These are phyloP conservation scores for Auanema freiburgensis DNA, from an alignment of 2,888 invertebrate species.

Conservation along the genomic window DNA sequence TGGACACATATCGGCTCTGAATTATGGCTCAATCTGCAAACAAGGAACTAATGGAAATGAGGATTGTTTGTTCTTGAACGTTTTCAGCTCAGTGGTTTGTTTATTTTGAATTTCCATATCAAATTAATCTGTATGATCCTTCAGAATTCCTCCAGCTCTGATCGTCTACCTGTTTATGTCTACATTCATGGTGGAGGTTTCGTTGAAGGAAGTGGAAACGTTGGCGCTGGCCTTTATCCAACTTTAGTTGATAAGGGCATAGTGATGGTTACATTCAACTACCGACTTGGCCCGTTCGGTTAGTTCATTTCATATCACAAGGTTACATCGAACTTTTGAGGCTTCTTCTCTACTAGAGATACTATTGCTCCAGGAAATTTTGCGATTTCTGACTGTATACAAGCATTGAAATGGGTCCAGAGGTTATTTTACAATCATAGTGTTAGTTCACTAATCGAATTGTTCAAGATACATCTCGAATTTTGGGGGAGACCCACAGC, in stretches of 20 bases:
- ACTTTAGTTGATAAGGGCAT: slow-evolving; percentile 32
- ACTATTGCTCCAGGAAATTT: slow-evolving; percentile 33
- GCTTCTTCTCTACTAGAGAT: slow-evolving; percentile 37
- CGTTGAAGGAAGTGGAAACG: slow-evolving; percentile 28
- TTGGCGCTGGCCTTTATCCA: slow-evolving; percentile 30
- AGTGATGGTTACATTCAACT: slow-evolving; percentile 32
- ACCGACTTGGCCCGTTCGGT: slow-evolving; percentile 42
- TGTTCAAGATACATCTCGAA: slow-evolving; percentile 24
- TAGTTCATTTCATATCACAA: no score
- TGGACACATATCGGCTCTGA: slow-evolving; percentile 25
- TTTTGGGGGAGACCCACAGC: slow-evolving; percentile 34
- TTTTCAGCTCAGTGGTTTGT: slow-evolving; percentile 30
- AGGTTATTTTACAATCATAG: background rate
- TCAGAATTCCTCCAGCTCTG: slow-evolving; percentile 25
- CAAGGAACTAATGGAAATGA: slow-evolving; percentile 27
- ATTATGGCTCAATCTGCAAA: slow-evolving; percentile 24
- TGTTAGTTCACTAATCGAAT: background rate
- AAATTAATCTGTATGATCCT: slow-evolving; percentile 1
- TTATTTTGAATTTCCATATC: slow-evolving; percentile 2
- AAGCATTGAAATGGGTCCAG: slow-evolving; percentile 36
- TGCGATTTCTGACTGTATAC: slow-evolving; percentile 36
- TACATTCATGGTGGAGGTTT: slow-evolving; percentile 42
- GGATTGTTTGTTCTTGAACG: slow-evolving; percentile 37
- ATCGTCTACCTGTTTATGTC: slow-evolving; percentile 31
- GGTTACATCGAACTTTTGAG: slow-evolving; percentile 8